Evolutionary conservation across 2,797 vertebrate genomes (phyloP), one percentile per base, ranked within the genome.

Genomic region (Thripadectes ignobilis): DNA sequence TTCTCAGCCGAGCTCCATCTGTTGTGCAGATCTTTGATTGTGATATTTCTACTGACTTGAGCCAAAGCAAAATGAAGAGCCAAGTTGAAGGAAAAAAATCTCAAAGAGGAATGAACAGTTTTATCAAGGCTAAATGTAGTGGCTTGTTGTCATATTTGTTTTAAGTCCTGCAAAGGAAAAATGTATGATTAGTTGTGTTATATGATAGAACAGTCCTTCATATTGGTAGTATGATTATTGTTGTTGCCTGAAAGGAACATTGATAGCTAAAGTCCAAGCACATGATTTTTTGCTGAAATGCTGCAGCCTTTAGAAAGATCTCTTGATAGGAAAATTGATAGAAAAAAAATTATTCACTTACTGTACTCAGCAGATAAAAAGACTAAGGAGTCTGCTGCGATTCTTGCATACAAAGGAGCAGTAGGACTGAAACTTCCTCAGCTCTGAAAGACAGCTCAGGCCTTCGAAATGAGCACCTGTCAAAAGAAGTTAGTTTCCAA

Each of bases 91-190:
- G 11, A 71, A 95, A 94, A 43, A 96, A 81, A 85, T 78, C 83
- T 92, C 72, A 63, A 84, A 83, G 93, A 95, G 86, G 90, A 97
- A 90, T 5, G 91, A 96, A 89, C 84, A 91, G 74, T 96, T 96
- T 90, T 97, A 92, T 97, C 95, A 94, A 68, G 88, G 95, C 85
- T 96, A 96, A 97, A 92, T 97, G 85, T 89, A 97, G 92, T 82
- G 93, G 79, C 75, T 95, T 93, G 73, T 94, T 97, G 88, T 97
- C 95, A 92, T 94, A 91, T 93, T 95, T 96, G 82, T 63, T 97
- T 93, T 83, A 78, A 92, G 62, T 92, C 92, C 92, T 92, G 55
- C 9, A 34, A 92, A 73, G 90, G 85, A 92, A 95, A 76, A 90
- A 79, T 52, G 48, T 65, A 71, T 34, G 24, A 88, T 96, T 95